Percentiles rank a stretch among this genome's conserved stretches.
These are phyloP conservation scores for Phoxinus dragarum DNA, from an alignment of 2,797 vertebrate genomes.

Conservation along the genomic window DNA sequence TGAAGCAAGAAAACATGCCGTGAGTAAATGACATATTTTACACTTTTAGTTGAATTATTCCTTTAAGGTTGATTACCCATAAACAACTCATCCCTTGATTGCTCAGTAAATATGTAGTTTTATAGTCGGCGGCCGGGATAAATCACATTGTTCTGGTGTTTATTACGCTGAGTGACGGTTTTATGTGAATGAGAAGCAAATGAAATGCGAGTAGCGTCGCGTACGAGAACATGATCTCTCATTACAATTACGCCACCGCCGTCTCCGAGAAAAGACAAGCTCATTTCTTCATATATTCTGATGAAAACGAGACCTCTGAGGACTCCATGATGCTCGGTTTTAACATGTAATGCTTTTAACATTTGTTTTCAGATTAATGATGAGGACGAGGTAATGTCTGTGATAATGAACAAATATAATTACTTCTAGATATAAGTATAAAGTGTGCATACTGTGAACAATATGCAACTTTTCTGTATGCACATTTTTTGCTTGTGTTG, in stretches of 20 bases:
- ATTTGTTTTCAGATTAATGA: slow-evolving; percentile 71
- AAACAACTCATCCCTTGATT: neutral
- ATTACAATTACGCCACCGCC: slow-evolving; percentile 55
- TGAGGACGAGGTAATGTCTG: slow-evolving; percentile 50
- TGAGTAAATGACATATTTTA: neutral
- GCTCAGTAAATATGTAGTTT: slow-evolving; percentile 4
- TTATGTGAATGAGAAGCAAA: slow-evolving; percentile 37
- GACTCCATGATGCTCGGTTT: slow-evolving; percentile 70
- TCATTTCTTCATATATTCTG: slow-evolving; percentile 62
- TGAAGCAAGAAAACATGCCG: neutral
- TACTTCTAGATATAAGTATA: too few relatives aligned
- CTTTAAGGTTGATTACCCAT: neutral
- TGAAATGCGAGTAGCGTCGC: slow-evolving; percentile 31
- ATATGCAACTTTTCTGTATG: neutral
- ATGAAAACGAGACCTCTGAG: slow-evolving; percentile 62
- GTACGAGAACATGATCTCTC: slow-evolving; percentile 49
- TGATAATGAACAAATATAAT: slow-evolving; percentile 56
- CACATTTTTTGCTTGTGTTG: neutral
- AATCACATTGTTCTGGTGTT: neutral
- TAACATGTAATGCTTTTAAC: slow-evolving; percentile 71
- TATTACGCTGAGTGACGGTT: neutral
- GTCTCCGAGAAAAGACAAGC: slow-evolving; percentile 50
- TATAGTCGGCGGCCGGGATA: neutral
- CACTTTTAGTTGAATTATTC: neutral
- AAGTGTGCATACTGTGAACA: neutral